Evolutionary conservation across 2,797 vertebrate species (phyloP), one percentile per base, ranked within the genome.

Genomic region (Sphenopsis melanotis): DNA sequence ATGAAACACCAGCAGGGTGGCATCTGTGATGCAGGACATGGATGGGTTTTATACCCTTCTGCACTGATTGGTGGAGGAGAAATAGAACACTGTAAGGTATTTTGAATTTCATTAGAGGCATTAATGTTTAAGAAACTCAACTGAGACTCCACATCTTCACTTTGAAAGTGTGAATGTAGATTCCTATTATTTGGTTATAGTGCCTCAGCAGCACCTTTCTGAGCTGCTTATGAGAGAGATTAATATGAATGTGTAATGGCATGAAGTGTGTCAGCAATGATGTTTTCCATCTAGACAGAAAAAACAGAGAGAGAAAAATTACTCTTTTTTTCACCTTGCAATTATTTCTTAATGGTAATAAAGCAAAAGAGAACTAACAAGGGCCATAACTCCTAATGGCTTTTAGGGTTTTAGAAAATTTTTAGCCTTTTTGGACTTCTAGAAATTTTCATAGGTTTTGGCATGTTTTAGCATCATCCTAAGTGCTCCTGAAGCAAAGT

Each of bases 301-400:
- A 78, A 84, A 42, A 1, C 10, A 18, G 7, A 32, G 8, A 71
- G 16, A 37, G 19, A 21, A 65, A 80, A 55, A 60, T 24, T 27
- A 59, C n/a, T 19, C 5, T 4, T 70, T 52, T 60, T 60, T 41
- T 32, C 30, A 30, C 18, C 17, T 83, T 66, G 66, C 2, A 42
- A 47, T 65, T 55, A 34, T 83, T 80, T 91, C 23, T 37, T 64
- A 60, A 56, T 16, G 2, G 4, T 12, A 68, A 68, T 41, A 83
- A 36, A 88, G 7, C 52, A 16, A 39, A 89, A 68, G 16, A 44
- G 18, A 65, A 50, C 19, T 26, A 75, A 18, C 44, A 24, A 84
- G 7, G 36, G 34, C 27, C 0, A 2, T 17, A 50, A 10, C 2
- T 12, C 6, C 21, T 83, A 49, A 27, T 14, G 15, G 20, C 6